A percentile compares a stretch with the other conserved stretches of the same genome.
phyloP scores from a whole-genome alignment of 2,888 invertebrate genomes.

The Sphaerophoria rueppellii region DNA sequence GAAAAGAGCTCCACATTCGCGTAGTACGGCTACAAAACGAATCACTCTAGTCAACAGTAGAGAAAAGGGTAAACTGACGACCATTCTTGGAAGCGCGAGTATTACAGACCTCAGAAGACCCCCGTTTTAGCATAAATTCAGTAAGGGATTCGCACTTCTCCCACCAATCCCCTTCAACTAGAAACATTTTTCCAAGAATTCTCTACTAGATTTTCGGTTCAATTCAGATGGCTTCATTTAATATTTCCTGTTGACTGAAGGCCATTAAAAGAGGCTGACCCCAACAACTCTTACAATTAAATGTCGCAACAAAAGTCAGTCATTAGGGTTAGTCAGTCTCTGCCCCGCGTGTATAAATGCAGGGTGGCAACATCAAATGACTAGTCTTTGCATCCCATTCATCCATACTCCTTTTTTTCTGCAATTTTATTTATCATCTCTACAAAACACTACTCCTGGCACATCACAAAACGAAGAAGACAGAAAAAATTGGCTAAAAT shows the following conservation, averaged over 20 bases:
- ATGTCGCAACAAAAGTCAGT: slow-evolving; percentile 49
- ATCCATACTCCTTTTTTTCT: neutral
- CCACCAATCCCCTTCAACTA: too few relatives aligned
- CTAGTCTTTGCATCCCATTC: slow-evolving; percentile 28
- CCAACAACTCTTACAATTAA: slow-evolving; percentile 13
- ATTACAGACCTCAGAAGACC: too few relatives aligned
- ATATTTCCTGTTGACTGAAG: slow-evolving; percentile 10
- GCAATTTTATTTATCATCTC: slow-evolving; percentile 15
- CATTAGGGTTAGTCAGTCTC: neutral
- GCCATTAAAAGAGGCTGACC: slow-evolving; percentile 25
- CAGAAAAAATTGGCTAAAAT: slow-evolving; percentile 18
- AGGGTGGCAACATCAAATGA: slow-evolving; percentile 42
- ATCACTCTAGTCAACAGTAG: too few relatives aligned
- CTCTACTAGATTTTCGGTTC: neutral
- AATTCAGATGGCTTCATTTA: neutral
- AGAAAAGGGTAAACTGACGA: too few relatives aligned
- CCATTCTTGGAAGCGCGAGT: too few relatives aligned
- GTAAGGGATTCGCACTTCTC: too few relatives aligned
- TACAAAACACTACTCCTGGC: neutral
- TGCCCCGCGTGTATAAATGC: slow-evolving; percentile 2
- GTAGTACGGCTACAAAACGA: too few relatives aligned
- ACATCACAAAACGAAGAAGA: neutral
- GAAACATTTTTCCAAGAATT: too few relatives aligned
- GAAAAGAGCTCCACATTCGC: too few relatives aligned
- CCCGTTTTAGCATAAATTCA: too few relatives aligned